A percentile compares a stretch with the other conserved stretches of the same genome.
Evolutionary conservation across 53 echinoderm and acorn worm species (phyloP).

Genomic region (Mesocentrotus franciscanus): DNA sequence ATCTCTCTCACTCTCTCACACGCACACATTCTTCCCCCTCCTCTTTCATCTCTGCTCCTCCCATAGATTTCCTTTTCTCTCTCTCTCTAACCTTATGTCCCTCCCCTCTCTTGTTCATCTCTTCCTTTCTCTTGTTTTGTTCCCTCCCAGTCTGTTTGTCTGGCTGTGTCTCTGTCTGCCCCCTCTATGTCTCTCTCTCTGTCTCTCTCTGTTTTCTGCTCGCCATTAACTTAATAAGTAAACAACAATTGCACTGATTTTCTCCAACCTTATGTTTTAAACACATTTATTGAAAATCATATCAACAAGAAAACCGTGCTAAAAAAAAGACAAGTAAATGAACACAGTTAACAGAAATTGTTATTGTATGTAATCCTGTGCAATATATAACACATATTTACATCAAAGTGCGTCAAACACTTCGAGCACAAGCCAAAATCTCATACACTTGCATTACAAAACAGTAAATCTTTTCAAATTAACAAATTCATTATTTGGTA

Average conservation of each 20-base stretch:
- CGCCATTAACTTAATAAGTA: too few species aligned
- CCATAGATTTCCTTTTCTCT: neutral
- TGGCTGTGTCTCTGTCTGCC: too few species aligned
- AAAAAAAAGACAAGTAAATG: neutral
- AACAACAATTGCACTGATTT: too few species aligned
- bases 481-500: too few species aligned
- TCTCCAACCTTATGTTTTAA: neutral
- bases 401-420: neutral
- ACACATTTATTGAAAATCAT: slow-evolving; percentile 1
- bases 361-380: neutral
- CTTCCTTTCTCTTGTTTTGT: too few species aligned
- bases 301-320: neutral
- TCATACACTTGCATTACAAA: too few species aligned
- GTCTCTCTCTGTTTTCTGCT: too few species aligned
- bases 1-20: neutral
- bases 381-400: neutral
- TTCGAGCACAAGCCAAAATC: neutral
- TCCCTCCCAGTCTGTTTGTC: too few species aligned
- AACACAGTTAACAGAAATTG: neutral
- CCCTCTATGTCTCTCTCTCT: neutral
- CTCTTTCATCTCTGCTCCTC: neutral
- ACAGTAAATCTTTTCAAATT: too few species aligned
- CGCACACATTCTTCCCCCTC: neutral
- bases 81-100: neutral
- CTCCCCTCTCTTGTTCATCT: neutral